A percentile compares a stretch with the other conserved stretches of the same genome.
Evolutionary conservation across 2,888 invertebrate genomes (phyloP).

Genomic region (Yponomeuta cagnagella): DNA sequence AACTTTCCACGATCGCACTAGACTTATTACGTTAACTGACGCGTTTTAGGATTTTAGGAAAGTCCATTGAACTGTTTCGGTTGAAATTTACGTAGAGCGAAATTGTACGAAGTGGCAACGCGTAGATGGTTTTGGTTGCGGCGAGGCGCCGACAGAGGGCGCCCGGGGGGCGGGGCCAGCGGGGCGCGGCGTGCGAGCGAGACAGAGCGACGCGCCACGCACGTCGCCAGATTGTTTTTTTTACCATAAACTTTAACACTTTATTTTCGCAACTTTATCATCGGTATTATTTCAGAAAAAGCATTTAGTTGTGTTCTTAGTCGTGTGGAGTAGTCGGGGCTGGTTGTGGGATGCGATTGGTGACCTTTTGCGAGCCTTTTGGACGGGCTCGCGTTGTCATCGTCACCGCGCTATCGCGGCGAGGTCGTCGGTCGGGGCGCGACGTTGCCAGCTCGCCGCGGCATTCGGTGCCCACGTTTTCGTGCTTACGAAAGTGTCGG

Average conservation of each 20-base stretch:
- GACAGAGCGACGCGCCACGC: slow-evolving; percentile 25
- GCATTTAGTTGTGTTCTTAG: slow-evolving; percentile 39
- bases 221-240: slow-evolving; percentile 44
- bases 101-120: slow-evolving; percentile 77
- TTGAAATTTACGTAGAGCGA: slow-evolving; percentile 76
- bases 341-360: slow-evolving; percentile 35
- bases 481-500: slow-evolving; percentile 34
- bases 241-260: slow-evolving; percentile 23
- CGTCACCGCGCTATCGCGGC: slow-evolving; percentile 61
- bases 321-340: slow-evolving; percentile 36
- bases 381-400: slow-evolving; percentile 40
- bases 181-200: slow-evolving; percentile 39
- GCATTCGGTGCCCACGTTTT: slow-evolving; percentile 32
- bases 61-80: slow-evolving; percentile 76
- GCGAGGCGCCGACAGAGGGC: slow-evolving; percentile 65
- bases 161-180: slow-evolving; percentile 62
- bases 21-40: slow-evolving; percentile 56
- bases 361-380: slow-evolving; percentile 71
- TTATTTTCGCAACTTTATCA: neutral
- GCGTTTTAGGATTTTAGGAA: slow-evolving; percentile 66
- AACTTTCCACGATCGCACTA: slow-evolving; percentile 53
- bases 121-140: slow-evolving; percentile 59
- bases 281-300: neutral
- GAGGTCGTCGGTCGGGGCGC: slow-evolving; percentile 69
- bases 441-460: slow-evolving; percentile 63